A percentile compares a stretch with the other conserved stretches of the same genome.
Evolutionary conservation across 2,888 invertebrate genomes (phyloP).

Genomic region (Alviniconcha strummeri): DNA sequence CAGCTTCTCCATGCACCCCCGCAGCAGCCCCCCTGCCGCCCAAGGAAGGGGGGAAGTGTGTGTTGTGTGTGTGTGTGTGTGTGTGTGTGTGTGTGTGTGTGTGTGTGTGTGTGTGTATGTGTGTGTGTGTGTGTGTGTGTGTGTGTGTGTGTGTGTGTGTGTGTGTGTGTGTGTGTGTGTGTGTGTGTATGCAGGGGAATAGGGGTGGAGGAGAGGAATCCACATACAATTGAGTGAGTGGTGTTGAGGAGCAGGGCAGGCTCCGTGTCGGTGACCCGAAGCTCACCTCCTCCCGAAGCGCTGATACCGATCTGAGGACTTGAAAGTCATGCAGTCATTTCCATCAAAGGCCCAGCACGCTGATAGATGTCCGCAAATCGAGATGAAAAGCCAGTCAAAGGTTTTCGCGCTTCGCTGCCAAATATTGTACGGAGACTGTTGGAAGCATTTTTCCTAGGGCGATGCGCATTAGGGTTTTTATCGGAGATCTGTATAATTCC

Average conservation of each 20-base stretch:
- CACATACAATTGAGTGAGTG: neutral
- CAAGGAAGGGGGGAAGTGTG: neutral
- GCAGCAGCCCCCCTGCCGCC: no score
- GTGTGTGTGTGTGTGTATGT: no score
- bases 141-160: no score
- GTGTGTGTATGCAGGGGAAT: neutral
- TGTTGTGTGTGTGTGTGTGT: neutral
- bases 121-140: no score
- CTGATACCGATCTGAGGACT: slow-evolving; percentile 6
- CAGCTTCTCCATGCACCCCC: no score
- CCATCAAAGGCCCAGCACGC: slow-evolving; percentile 15
- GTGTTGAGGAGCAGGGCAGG: neutral
- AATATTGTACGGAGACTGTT: slow-evolving; percentile 5
- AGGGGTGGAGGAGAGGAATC: neutral
- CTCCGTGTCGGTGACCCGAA: neutral
- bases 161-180: neutral
- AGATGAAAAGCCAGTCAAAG: slow-evolving; percentile 22
- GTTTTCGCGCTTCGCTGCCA: slow-evolving; percentile 22
- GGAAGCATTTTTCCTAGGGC: slow-evolving; percentile 19
- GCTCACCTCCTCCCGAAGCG: neutral
- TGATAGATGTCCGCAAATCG: neutral
- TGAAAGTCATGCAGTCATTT: neutral
- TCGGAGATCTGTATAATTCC: slow-evolving; percentile 11
- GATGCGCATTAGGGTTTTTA: slow-evolving; percentile 19
- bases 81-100: no score